Evolutionary conservation across 2,113 vertebrate genomes (phyloP).

Genomic region (Murina feae): DNA sequence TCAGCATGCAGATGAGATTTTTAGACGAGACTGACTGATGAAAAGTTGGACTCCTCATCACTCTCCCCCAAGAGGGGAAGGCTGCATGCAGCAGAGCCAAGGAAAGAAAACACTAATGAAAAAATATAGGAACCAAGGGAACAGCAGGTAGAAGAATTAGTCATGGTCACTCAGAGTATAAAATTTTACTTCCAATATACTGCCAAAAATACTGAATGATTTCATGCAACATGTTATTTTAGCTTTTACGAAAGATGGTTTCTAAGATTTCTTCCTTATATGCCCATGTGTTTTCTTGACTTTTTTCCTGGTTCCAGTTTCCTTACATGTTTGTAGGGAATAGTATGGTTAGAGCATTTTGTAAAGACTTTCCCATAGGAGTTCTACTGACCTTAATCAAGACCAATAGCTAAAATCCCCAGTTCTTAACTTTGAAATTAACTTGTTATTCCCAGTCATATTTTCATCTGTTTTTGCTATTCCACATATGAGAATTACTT

Average conservation of each 20-base stretch:
- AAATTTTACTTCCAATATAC: conserved; percentile 50
- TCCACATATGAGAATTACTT: conserved; percentile 76
- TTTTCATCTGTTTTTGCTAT: conserved; percentile 74
- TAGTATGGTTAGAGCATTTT: conserved; percentile 16
- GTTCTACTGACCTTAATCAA: conserved; percentile 52
- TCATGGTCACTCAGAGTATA: conserved; percentile 56
- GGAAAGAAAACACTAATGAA: conserved; percentile 50
- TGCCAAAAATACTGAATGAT: conserved; percentile 70
- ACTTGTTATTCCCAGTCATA: conserved; percentile 61
- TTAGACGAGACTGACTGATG: conserved; percentile 57
- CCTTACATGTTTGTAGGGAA: not conserved
- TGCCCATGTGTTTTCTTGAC: conserved; percentile 51
- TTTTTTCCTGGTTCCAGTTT: conserved; percentile 49
- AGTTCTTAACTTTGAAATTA: conserved; percentile 49
- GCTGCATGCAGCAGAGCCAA: conserved; percentile 28
- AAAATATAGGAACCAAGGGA: conserved; percentile 58
- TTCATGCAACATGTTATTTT: conserved; percentile 62
- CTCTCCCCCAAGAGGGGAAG: conserved; percentile 38
- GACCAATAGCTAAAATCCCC: conserved; percentile 52
- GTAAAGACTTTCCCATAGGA: conserved; percentile 43
- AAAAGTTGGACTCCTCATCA: conserved; percentile 47
- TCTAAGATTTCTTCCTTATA: conserved; percentile 47
- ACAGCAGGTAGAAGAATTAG: conserved; percentile 73
- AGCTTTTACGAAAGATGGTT: conserved; percentile 47
- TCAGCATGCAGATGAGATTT: conserved; percentile 56